Evolutionary conservation across 2,888 invertebrate genomes (phyloP), one percentile per base, ranked within the genome.

Genomic region (Xestia c-nigrum): DNA sequence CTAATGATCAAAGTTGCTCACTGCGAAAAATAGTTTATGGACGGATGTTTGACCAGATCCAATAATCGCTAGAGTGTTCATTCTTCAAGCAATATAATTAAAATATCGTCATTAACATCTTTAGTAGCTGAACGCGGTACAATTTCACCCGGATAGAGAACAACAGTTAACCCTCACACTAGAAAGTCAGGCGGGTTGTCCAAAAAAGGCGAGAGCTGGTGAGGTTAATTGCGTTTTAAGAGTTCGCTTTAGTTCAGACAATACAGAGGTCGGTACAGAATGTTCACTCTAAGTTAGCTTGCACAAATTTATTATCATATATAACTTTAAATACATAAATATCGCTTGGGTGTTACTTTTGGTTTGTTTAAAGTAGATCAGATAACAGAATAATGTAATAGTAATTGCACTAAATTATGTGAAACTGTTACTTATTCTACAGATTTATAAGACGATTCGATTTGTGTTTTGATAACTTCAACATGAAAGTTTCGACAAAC

Each of bases 181-280:
- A 76, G 80, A 82, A 76, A 84, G 81, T 66, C 85, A 78, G 72
- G 78, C 65, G 63, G 50, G 67, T 75, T 64, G 59, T 71, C 87
- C 86, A 68, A 86, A 87, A 84, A 87, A 78, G 86, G 87, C 73
- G 55, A 79, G 81, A 76, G 64, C 78, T 73, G 72, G 75, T 57
- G 71, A 77, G 83, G 80, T 87, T 87, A 87, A 83, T 87, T 86
- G 88, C 68, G 72, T 74, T 76, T 55, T 75, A 70, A 82, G 79
- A 85, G 83, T 72, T 74, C 72, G 73, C 71, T 47, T 64, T 66
- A 55, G 65, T 57, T 64, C 16, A 12, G 40, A 47, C 73, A 61
- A 68, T 12, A 63, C 12, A 52, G 9, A 84, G 61, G 9, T 24
- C 4, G n/a, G 12, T 21, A 7, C 82, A 85, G 81, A 78, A 85